Conservation (phyloP, 2,113 vertebrate genomes). For the Chaetorhynchus papuensis region DNA sequence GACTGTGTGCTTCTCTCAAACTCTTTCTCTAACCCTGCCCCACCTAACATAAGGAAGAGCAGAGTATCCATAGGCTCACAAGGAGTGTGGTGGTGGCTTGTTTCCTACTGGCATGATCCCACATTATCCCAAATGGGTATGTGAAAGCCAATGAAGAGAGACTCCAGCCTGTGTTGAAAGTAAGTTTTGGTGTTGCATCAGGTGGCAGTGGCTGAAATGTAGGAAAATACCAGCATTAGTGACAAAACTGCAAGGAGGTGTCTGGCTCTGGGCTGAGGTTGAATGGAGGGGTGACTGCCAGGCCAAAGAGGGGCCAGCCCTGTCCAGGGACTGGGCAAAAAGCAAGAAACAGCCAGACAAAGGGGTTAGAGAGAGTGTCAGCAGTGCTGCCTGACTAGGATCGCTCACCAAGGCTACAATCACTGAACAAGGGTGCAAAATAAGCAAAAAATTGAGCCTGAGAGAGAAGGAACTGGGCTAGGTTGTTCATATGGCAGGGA, state of each 20-base stretch:
- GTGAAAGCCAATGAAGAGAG: background rate
- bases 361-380: background rate
- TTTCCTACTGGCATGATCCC: background rate
- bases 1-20: background rate
- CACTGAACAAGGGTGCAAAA: background rate
- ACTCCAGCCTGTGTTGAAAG: background rate
- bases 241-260: background rate
- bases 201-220: background rate
- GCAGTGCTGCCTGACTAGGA: background rate
- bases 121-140: background rate
- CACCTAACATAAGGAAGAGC: background rate
- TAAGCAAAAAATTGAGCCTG: background rate
- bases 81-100: background rate
- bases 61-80: background rate
- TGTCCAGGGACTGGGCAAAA: background rate
- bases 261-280: background rate
- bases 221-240: background rate
- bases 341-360: background rate
- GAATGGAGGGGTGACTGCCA: background rate
- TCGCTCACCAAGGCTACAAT: background rate
- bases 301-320: background rate
- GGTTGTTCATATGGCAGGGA: background rate
- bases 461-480: background rate
- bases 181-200: background rate
- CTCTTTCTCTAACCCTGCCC: background rate